Conservation (phyloP, 2,797 vertebrate genomes). For the Sebastes diploproa region DNA sequence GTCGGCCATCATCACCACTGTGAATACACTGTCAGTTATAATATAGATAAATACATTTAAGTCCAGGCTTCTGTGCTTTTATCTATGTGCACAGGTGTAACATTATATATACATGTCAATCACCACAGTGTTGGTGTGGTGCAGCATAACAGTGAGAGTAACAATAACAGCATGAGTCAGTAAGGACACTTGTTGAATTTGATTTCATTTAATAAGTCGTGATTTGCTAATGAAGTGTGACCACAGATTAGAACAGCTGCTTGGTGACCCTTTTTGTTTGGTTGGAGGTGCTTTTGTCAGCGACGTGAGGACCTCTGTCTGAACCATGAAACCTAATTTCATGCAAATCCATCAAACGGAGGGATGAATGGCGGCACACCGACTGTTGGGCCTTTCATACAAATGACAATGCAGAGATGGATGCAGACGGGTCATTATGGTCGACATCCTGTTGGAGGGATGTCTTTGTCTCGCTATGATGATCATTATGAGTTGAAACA, state of each 20-base stretch:
- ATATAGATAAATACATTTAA: neutral
- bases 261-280: conserved; percentile 50
- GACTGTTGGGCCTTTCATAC: conserved; percentile 43
- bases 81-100: neutral
- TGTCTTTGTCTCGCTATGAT: conserved; percentile 15
- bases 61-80: neutral
- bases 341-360: conserved; percentile 71
- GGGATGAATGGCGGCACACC: conserved; percentile 24
- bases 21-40: neutral
- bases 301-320: conserved; percentile 16
- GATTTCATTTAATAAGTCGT: neutral
- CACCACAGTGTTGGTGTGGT: neutral
- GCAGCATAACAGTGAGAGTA: neutral
- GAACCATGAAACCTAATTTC: conserved; percentile 71
- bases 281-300: conserved; percentile 20
- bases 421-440: conserved; percentile 65
- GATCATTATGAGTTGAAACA: neutral
- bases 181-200: neutral
- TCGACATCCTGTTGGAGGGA: conserved; percentile 29
- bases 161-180: neutral
- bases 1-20: conserved; percentile 1
- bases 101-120: neutral
- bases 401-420: conserved; percentile 61
- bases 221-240: conserved; percentile 7
- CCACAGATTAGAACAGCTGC: neutral